Evolutionary conservation across 2,888 invertebrate species (phyloP).

Genomic region (Scaptomyza reducta): DNA sequence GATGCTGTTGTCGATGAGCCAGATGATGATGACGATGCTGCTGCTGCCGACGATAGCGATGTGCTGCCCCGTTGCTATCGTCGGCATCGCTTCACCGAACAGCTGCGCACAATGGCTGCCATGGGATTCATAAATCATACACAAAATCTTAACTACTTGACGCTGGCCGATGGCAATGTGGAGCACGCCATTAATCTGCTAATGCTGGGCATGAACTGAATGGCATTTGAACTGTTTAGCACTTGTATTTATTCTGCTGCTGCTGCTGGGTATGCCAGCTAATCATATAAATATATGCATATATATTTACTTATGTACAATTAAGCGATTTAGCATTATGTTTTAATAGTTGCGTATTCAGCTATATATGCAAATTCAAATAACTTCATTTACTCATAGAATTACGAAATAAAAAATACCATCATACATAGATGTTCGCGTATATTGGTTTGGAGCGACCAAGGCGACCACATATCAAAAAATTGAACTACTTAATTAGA

Average conservation of each 20-base stretch:
- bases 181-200: constrained; percentile 96
- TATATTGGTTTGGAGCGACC: constrained; percentile 36
- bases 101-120: constrained; percentile 93
- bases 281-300: constrained; percentile 34
- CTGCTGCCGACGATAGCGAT: constrained; percentile 66
- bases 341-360: constrained; percentile 27
- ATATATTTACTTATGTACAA: constrained; percentile 42
- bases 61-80: constrained; percentile 77
- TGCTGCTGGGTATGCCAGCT: constrained; percentile 35
- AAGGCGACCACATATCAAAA: constrained; percentile 41
- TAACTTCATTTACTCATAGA: constrained; percentile 28
- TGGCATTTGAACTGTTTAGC: constrained; percentile 21
- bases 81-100: constrained; percentile 84
- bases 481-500: constrained; percentile 88
- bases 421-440: constrained; percentile 29
- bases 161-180: constrained; percentile 91
- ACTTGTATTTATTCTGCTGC: constrained; percentile 60
- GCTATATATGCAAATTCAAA: constrained; percentile 31
- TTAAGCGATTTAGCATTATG: constrained; percentile 55
- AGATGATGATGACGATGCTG: constrained; percentile 56
- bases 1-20: constrained; percentile 49
- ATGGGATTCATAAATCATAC: constrained; percentile 95
- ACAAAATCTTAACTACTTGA: constrained; percentile 93
- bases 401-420: constrained; percentile 37
- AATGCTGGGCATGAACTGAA: constrained; percentile 85